Percentiles rank a stretch among this genome's conserved stretches.
These are phyloP conservation scores for Panthera uncia DNA, from an alignment of 2,113 vertebrate genomes.

Conservation along the genomic window DNA sequence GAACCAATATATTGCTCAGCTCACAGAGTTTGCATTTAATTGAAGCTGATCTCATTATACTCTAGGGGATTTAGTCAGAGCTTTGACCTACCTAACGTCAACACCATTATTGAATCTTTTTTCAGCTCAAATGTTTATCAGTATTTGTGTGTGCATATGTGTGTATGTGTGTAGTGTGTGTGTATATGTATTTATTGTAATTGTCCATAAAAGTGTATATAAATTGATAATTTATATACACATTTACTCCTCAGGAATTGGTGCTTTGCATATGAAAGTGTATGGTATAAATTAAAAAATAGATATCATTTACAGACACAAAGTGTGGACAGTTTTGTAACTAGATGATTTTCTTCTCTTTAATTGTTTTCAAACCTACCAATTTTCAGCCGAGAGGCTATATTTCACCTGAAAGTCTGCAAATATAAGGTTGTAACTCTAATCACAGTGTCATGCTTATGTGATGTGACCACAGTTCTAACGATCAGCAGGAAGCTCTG, in stretches of 20 bases:
- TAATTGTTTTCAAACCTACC: not conserved
- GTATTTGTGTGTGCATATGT: not conserved
- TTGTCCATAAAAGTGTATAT: not conserved
- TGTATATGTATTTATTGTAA: not conserved
- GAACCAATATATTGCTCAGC: slow-evolving; percentile 74
- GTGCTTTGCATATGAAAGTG: not conserved
- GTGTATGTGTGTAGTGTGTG: not conserved
- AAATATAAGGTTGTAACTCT: not conserved
- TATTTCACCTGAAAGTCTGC: not conserved
- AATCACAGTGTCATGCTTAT: not conserved
- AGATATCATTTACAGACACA: not conserved
- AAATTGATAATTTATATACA: not conserved
- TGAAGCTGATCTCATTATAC: slow-evolving; percentile 57
- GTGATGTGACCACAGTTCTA: not conserved
- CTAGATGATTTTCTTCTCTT: not conserved
- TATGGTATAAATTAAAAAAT: not conserved
- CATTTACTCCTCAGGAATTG: not conserved
- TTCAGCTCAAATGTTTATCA: not conserved
- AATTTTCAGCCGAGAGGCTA: not conserved
- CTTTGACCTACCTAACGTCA: slow-evolving; percentile 55
- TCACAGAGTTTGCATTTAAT: slow-evolving; percentile 73
- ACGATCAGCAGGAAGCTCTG: not conserved
- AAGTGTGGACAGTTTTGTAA: not conserved
- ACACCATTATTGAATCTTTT: slow-evolving; percentile 21
- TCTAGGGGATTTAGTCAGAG: slow-evolving; percentile 50